Conservation (phyloP, 2,113 vertebrate species). For the Elaphurus davidianus region DNA sequence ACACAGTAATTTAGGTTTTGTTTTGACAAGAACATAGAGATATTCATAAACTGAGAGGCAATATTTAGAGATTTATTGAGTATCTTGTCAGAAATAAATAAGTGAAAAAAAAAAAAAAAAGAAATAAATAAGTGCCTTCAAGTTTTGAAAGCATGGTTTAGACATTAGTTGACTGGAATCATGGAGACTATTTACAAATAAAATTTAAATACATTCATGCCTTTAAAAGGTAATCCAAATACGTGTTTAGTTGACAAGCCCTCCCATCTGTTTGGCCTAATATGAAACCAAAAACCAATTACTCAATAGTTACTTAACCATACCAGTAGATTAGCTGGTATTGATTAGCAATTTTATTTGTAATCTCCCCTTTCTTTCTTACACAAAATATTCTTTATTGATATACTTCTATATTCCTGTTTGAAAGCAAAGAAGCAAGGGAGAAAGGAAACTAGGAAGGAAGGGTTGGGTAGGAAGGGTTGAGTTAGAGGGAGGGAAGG, state of each 20-base stretch:
- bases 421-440: not conserved
- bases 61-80: slow-evolving; percentile 1
- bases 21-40: slow-evolving; percentile 34
- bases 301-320: not conserved
- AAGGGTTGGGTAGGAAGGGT: fast-evolving
- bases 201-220: not conserved
- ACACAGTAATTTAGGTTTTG: slow-evolving; percentile 30
- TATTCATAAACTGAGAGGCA: slow-evolving; percentile 15
- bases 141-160: slow-evolving; percentile 4
- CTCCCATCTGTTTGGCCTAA: not conserved
- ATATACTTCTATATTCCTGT: not conserved
- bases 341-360: not conserved
- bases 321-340: not conserved
- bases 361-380: not conserved
- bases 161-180: not conserved
- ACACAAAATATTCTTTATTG: not conserved
- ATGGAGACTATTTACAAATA: not conserved
- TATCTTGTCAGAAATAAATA: slow-evolving; percentile 17
- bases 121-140: not conserved
- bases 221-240: not conserved
- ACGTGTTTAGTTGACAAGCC: not conserved
- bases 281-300: not conserved
- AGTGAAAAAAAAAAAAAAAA: too few species aligned
- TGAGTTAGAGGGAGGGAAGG: fast-evolving
- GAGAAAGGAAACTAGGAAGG: not conserved